phyloP scores from a whole-genome alignment of 2,888 invertebrate species.

The Leistus spinibarbis region DNA sequence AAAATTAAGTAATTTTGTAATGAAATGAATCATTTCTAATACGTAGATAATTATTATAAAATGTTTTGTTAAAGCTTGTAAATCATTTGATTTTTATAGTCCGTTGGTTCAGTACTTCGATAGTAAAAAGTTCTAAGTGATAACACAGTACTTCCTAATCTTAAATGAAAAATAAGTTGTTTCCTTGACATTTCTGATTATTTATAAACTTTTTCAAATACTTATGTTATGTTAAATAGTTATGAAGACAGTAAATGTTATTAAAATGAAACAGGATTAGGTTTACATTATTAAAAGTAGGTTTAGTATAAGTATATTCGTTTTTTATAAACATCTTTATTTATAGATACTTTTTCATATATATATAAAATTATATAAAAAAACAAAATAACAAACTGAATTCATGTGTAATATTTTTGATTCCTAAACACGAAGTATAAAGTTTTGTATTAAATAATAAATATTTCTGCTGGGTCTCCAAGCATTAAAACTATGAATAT shows the following conservation, averaged over 20 bases:
- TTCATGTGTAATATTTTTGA: background rate
- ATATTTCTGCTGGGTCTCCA: background rate
- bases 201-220: no score
- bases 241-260: background rate
- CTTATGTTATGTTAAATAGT: no score
- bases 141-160: no score
- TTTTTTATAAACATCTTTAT: background rate
- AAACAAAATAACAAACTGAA: background rate
- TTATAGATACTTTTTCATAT: background rate
- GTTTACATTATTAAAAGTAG: background rate
- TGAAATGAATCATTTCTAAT: no score
- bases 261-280: constrained; percentile 12
- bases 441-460: background rate
- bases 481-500: background rate
- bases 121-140: no score
- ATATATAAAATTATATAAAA: background rate
- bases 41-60: no score
- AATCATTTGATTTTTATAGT: no score
- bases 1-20: no score
- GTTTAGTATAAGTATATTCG: background rate
- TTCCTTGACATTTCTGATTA: no score
- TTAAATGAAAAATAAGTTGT: no score
- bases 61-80: no score
- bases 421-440: background rate
- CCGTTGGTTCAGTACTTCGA: no score